These are phyloP conservation scores for Dascillus cervinus DNA, from an alignment of 2,888 invertebrate species.

Conservation along the genomic window DNA sequence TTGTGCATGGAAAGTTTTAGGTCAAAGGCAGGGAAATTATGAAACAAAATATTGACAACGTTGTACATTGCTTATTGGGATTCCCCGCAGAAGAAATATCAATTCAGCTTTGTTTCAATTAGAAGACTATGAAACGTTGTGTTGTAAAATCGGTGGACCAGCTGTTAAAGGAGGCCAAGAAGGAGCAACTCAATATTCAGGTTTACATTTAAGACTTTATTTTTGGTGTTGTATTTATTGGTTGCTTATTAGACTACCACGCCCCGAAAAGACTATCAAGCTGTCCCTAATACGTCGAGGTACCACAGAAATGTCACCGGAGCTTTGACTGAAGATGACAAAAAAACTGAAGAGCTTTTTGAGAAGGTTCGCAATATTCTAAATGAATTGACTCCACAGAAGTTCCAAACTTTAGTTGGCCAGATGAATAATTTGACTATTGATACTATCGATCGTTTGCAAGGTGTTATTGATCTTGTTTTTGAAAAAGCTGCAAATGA, in stretches of 20 bases:
- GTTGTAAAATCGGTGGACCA: constrained; percentile 95
- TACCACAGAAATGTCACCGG: constrained; percentile 32
- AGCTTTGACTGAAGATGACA: too few relatives aligned
- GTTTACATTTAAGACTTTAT: too few relatives aligned
- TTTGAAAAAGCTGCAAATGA: constrained; percentile 95
- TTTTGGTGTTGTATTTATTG: constrained; percentile 1
- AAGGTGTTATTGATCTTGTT: constrained; percentile 80
- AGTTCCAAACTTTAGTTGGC: constrained; percentile 73
- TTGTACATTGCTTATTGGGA: too few relatives aligned
- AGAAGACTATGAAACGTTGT: too few relatives aligned
- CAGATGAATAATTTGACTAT: constrained; percentile 73
- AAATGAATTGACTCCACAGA: constrained; percentile 92
- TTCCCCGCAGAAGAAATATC: too few relatives aligned
- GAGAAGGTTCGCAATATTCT: constrained; percentile 80
- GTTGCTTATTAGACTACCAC: too few relatives aligned
- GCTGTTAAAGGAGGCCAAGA: constrained; percentile 83
- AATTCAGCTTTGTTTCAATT: too few relatives aligned
- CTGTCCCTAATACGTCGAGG: constrained; percentile 29
- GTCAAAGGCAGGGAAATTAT: too few relatives aligned
- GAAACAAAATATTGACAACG: too few relatives aligned
- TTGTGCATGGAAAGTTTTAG: too few relatives aligned
- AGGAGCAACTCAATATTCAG: constrained; percentile 58
- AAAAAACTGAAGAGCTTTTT: constrained; percentile 70
- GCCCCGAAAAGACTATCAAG: constrained; percentile 54
- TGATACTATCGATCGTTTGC: constrained; percentile 68